These are phyloP conservation scores for Sarcophaga subvicina DNA, from an alignment of 2,888 invertebrate species.

Conservation along the genomic window DNA sequence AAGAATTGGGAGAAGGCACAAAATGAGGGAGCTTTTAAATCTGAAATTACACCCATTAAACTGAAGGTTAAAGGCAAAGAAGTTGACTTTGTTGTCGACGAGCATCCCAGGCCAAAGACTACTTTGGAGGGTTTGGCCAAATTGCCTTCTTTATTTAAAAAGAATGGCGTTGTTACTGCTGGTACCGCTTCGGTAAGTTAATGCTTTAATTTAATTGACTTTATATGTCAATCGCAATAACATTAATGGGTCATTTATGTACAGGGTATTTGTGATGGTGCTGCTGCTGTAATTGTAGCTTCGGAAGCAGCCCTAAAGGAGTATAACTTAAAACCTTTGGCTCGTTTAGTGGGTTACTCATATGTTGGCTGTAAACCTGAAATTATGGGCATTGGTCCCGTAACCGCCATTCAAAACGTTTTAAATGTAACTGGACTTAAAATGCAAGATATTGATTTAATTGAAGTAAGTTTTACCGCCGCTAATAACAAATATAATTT, in stretches of 20 bases:
- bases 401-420: constrained; percentile 94
- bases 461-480: constrained; percentile 87
- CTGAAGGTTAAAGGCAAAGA: constrained; percentile 92
- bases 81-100: constrained; percentile 91
- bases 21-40: constrained; percentile 93
- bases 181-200: constrained; percentile 93
- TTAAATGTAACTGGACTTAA: constrained; percentile 90
- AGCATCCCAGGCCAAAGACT: constrained; percentile 88
- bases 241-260: constrained; percentile 11
- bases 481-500: not conserved
- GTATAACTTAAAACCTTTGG: constrained; percentile 92
- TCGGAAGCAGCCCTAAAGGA: constrained; percentile 93
- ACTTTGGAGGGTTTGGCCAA: constrained; percentile 93
- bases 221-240: constrained; percentile 34
- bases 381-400: constrained; percentile 99
- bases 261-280: constrained; percentile 93
- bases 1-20: constrained; percentile 93
- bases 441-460: constrained; percentile 93
- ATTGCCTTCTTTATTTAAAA: constrained; percentile 94
- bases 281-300: constrained; percentile 94
- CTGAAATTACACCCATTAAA: constrained; percentile 93
- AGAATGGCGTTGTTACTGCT: constrained; percentile 96
- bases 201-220: not conserved
- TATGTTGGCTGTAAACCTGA: constrained; percentile 97
- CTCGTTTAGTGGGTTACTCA: constrained; percentile 95